Evolutionary conservation across 2,888 invertebrate species (phyloP), one percentile per base, ranked within the genome.

Genomic region (Andrena minutula): DNA sequence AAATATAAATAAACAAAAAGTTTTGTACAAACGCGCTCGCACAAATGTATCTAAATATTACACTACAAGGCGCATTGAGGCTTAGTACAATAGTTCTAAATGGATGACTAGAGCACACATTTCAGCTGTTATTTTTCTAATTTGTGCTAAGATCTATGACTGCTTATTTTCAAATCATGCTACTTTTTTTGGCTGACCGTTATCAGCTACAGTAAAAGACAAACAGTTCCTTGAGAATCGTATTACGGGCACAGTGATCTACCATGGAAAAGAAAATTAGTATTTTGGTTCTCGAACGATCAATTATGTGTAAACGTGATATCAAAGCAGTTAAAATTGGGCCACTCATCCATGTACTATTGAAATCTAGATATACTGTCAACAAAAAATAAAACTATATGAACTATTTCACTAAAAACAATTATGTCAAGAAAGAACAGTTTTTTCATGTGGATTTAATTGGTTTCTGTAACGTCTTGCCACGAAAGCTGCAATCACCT

Each of bases 401-500:
- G 23, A 72, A 51, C 1, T 23, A 61, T 66, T 76, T 87, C 79
- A 95, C 90, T 95, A 95, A 84, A 95, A 93, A 91, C 95, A 95
- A 92, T 95, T 94, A 90, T 95, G 94, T 85, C 94, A 94, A 78
- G 97, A 96, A 94, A 97, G 97, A 90, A 97, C 96, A 91, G 96
- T 95, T 94, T 96, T 96, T 94, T 96, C 96, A 91, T 95, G 95
- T 79, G 97, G 97, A 94, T 97, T 96, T 77, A 96, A 96, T 94
- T 96, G 97, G 94, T 98, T 97, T 92, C 97, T 96, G 94, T 97
- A 98, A 89, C 96, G 96, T 93, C 96, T 96, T 85, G 97, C 97
- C 93, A 97, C 95, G 94, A 97, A 96, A 89, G 97, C 96, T 92
- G 98, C 98, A 93, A 97, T 95, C 92, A 98, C 95, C 98, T 98